Base-by-base conservation (phyloP, 2,797 vertebrate species). In the Chrysocyon brachyurus region DNA sequence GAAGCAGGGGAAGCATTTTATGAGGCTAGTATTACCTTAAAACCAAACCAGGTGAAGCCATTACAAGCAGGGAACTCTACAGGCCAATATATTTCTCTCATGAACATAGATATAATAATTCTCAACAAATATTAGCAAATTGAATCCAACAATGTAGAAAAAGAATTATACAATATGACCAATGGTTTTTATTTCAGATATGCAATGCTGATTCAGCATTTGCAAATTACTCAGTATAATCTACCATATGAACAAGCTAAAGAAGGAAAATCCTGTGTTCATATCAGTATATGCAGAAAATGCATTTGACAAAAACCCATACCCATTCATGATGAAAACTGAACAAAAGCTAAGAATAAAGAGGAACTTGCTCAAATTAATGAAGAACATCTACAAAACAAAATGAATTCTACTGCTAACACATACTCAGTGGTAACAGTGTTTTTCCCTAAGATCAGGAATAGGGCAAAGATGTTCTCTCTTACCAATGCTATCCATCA, bases 131-230 rank as follows among this genome's bases (percentile, higher is more conserved):
- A 64, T 96, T 89, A 91, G 26, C 36, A 87, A 73, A 83, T 54
- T 70, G 78, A 84, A 94, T 81, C 28, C 33, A 88, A 81, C 54
- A 88, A 24, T 52, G 61, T 92, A n/a, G 75, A 61, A 85, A 97
- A 77, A 63, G 14, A 97, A 57, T 78, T 91, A 68, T 72, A 86
- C 7, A 56, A 22, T 7, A 63, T 91, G 66, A 63, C 15, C 56
- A 64, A 81, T 89, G 57, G 16, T 64, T 63, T 86, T 92, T 82
- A 92, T 75, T 61, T 83, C 33, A 73, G 14, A 12, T 77, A 68
- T 68, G 5, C 19, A 49, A 89, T 17, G 28, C 46, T 79, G 12
- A 90, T 61, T 79, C 26, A 68, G 22, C 36, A 75, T 93, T 92
- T 92, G 64, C 82, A 98, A 88, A 64, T 92, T 22, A 88, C 12